Conservation (phyloP, 2,888 invertebrate species). For the Trichacis sp. region DNA sequence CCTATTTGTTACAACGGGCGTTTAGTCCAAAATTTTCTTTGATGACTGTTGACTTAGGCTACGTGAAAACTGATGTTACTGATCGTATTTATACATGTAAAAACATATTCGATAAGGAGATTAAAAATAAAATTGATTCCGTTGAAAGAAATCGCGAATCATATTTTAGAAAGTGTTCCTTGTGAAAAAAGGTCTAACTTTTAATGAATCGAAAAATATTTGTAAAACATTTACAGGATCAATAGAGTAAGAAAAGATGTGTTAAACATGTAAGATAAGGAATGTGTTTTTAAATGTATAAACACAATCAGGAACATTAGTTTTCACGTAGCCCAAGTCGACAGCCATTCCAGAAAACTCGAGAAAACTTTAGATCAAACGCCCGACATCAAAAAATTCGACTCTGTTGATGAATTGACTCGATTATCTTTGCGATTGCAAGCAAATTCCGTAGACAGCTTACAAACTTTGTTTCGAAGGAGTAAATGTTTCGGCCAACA, state of each 20-base stretch:
- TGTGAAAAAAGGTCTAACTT: too few relatives aligned
- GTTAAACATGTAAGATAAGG: too few relatives aligned
- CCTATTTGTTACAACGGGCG: not conserved
- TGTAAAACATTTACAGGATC: too few relatives aligned
- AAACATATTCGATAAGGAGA: not conserved
- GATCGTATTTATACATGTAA: not conserved
- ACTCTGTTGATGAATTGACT: not conserved
- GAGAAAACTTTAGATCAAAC: not conserved
- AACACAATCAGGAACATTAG: not conserved
- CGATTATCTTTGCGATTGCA: not conserved
- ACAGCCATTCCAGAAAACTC: too few relatives aligned
- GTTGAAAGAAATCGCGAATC: not conserved
- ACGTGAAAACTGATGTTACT: not conserved
- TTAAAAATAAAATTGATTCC: too few relatives aligned
- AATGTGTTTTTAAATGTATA: not conserved
- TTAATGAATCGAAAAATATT: too few relatives aligned
- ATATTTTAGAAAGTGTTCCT: too few relatives aligned
- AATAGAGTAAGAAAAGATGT: too few relatives aligned
- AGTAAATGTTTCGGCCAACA: too few relatives aligned
- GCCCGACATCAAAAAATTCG: not conserved
- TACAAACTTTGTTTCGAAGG: not conserved
- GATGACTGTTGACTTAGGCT: not conserved
- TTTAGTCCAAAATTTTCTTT: not conserved
- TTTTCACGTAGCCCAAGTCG: not conserved
- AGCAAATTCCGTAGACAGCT: not conserved